These are phyloP conservation scores for Aegotheles bennettii DNA, from an alignment of 2,113 vertebrate species.

Conservation along the genomic window DNA sequence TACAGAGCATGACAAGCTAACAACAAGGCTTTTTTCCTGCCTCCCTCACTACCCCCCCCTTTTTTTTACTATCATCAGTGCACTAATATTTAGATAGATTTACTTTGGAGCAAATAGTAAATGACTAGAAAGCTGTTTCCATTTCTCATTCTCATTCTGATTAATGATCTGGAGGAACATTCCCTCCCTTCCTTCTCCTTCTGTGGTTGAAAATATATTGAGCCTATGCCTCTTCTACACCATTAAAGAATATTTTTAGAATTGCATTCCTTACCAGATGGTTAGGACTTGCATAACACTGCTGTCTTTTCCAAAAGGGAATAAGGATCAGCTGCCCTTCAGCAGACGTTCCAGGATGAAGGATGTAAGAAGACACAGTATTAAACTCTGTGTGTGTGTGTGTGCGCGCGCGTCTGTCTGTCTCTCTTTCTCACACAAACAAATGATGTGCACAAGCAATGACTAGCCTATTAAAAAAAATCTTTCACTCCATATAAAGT, in stretches of 20 bases:
- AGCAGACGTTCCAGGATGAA: background rate
- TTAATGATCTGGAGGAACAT: slow-evolving; percentile 63
- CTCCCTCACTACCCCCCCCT: fast-evolving
- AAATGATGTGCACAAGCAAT: background rate
- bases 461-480: background rate
- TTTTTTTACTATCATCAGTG: slow-evolving; percentile 48
- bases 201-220: slow-evolving; percentile 64
- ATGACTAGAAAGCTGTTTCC: slow-evolving; percentile 49
- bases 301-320: slow-evolving; percentile 46
- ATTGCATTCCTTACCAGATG: slow-evolving; percentile 60
- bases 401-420: fast-evolving
- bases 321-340: background rate
- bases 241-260: slow-evolving; percentile 68
- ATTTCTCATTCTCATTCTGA: slow-evolving; percentile 71
- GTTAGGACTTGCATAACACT: slow-evolving; percentile 19
- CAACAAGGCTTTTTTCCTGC: background rate
- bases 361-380: background rate
- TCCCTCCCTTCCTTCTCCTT: slow-evolving; percentile 3
- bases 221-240: slow-evolving; percentile 55
- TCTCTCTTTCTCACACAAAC: background rate
- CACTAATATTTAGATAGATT: slow-evolving; percentile 72
- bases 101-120: slow-evolving; percentile 57
- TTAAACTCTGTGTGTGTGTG: background rate
- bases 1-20: slow-evolving; percentile 37
- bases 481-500: background rate